These are phyloP conservation scores for Sturnus vulgaris DNA, from an alignment of 2,113 vertebrate species.

Conservation along the genomic window DNA sequence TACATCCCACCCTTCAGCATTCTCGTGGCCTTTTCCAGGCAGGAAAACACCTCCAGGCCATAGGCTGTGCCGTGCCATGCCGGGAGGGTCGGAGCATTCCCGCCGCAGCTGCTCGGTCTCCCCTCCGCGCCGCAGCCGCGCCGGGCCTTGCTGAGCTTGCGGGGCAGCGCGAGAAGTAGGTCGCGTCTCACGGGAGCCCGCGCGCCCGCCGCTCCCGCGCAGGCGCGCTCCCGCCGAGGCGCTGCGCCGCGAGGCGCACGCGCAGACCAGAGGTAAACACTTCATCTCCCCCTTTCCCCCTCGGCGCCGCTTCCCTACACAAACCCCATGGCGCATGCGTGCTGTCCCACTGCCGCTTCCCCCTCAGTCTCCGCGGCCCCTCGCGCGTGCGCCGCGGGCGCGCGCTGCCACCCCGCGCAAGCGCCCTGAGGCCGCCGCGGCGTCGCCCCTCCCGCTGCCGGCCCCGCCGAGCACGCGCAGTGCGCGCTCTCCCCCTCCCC, in stretches of 20 bases:
- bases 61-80: fast-evolving
- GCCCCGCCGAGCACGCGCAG: neutral
- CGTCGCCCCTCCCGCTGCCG: neutral
- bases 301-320: conserved; percentile 13
- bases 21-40: neutral
- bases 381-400: neutral
- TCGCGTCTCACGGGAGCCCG: fast-evolving
- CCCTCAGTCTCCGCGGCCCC: neutral
- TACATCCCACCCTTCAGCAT: fast-evolving
- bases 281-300: neutral
- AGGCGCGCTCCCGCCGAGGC: neutral
- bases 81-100: fast-evolving
- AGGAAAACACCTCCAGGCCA: fast-evolving
- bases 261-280: neutral
- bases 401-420: too few species aligned
- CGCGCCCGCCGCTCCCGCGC: fast-evolving
- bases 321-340: neutral
- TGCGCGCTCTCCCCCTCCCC: neutral
- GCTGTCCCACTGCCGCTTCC: fast-evolving
- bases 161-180: fast-evolving
- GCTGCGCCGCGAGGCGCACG: fast-evolving
- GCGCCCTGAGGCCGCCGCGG: neutral
- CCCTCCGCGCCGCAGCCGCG: too few species aligned
- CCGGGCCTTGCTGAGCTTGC: neutral
- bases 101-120: too few species aligned